A percentile compares a stretch with the other conserved stretches of the same genome.
Conservation (phyloP, 2,888 invertebrate genomes). For the Endotricha flammealis region DNA sequence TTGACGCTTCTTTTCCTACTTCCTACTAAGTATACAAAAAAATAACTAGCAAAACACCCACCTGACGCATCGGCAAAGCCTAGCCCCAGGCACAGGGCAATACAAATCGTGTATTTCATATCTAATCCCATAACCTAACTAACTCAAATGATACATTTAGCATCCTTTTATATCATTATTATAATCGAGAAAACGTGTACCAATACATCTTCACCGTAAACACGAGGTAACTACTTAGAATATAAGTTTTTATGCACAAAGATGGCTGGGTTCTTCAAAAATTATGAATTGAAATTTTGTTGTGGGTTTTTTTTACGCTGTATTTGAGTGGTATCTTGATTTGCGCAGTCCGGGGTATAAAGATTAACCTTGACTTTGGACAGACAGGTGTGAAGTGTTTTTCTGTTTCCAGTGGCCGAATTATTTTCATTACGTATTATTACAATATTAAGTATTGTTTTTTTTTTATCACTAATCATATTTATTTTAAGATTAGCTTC, state of each 20-base stretch:
- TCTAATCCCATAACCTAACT: conserved; percentile 38
- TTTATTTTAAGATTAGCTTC: no score
- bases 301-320: conserved; percentile 10
- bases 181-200: conserved; percentile 42
- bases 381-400: no score
- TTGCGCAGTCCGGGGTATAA: background rate
- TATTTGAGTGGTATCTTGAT: conserved; percentile 4
- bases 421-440: no score
- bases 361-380: conserved; percentile 7
- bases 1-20: no score
- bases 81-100: conserved; percentile 34
- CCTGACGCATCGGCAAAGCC: conserved; percentile 38
- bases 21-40: background rate
- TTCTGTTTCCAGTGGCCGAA: no score
- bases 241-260: conserved; percentile 15
- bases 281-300: conserved; percentile 9
- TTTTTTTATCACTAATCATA: no score
- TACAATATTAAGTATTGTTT: no score
- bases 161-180: conserved; percentile 64
- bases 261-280: conserved; percentile 7
- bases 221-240: conserved; percentile 45
- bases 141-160: conserved; percentile 24
- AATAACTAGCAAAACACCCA: conserved; percentile 27
- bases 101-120: conserved; percentile 44
- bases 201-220: conserved; percentile 38